Percentiles rank a stretch among this genome's conserved stretches.
These are phyloP conservation scores for Antheraea mylitta DNA, from an alignment of 1,140 invertebrate species.

Conservation along the genomic window DNA sequence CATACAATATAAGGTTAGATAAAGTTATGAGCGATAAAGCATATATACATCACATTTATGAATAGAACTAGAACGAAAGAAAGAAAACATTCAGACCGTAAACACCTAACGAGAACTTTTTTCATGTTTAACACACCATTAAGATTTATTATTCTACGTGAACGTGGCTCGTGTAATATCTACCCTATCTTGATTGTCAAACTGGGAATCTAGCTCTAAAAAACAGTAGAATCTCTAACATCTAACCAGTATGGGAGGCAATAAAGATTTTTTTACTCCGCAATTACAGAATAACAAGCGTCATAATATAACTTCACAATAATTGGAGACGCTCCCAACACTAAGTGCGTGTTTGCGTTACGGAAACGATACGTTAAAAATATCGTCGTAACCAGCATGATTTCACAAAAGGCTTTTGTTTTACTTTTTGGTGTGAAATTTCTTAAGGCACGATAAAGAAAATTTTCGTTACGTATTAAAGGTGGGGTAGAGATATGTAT, in stretches of 20 bases:
- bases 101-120: background rate
- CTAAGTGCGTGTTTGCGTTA: conserved; percentile 19
- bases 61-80: background rate
- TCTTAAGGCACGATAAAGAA: too few relatives aligned
- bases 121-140: conserved; percentile 1
- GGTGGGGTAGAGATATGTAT: too few relatives aligned
- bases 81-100: background rate
- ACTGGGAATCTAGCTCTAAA: background rate
- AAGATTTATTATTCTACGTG: background rate
- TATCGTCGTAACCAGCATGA: background rate
- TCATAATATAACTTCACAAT: conserved; percentile 30
- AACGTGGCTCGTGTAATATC: background rate
- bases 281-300: conserved; percentile 37
- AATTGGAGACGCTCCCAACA: conserved; percentile 63
- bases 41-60: background rate
- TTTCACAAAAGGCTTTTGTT: too few relatives aligned
- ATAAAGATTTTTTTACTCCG: conserved; percentile 37
- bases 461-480: too few relatives aligned
- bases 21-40: background rate
- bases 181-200: background rate
- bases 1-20: background rate
- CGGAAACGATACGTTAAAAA: conserved; percentile 15
- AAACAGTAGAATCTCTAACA: conserved; percentile 16
- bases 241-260: conserved; percentile 21
- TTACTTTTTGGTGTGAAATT: too few relatives aligned